A percentile compares a stretch with the other conserved stretches of the same genome.
Evolutionary conservation across 2,113 vertebrate species (phyloP).

Genomic region (Misgurnus anguillicaudatus): DNA sequence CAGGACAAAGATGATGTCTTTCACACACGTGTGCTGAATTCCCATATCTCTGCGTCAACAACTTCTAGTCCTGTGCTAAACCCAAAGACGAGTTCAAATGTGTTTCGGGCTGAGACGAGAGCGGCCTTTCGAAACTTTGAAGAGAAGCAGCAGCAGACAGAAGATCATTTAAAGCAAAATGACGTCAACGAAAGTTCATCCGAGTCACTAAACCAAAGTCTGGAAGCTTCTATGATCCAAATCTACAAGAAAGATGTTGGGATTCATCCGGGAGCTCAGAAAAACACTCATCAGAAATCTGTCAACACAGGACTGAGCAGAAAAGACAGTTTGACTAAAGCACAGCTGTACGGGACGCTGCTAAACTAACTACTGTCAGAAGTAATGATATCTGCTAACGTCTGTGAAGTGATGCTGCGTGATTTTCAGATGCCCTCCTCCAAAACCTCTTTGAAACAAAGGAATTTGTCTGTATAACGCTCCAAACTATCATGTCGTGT

Average conservation of each 20-base stretch:
- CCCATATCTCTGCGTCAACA: slow-evolving; percentile 75
- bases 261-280: slow-evolving; percentile 51
- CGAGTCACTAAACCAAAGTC: slow-evolving; percentile 86
- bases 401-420: no score
- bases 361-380: slow-evolving; percentile 80
- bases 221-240: slow-evolving; percentile 83
- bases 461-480: no score
- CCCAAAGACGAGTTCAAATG: slow-evolving; percentile 75
- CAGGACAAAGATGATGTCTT: slow-evolving; percentile 87
- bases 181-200: slow-evolving; percentile 82
- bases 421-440: no score
- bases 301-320: slow-evolving; percentile 88
- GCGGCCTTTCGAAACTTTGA: slow-evolving; percentile 80
- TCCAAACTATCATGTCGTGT: no score
- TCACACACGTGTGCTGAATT: slow-evolving; percentile 79
- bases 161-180: slow-evolving; percentile 73
- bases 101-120: slow-evolving; percentile 78
- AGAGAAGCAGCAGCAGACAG: slow-evolving; percentile 74
- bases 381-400: not conserved
- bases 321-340: slow-evolving; percentile 97
- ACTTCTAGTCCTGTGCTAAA: slow-evolving; percentile 68
- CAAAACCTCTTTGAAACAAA: no score
- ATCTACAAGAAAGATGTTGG: slow-evolving; percentile 80
- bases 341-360: slow-evolving; percentile 95
- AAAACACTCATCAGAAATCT: slow-evolving; percentile 86